Evolutionary conservation across 1,140 invertebrate species (phyloP), one percentile per base, ranked within the genome.

Genomic region (Penaeus vannamei): DNA sequence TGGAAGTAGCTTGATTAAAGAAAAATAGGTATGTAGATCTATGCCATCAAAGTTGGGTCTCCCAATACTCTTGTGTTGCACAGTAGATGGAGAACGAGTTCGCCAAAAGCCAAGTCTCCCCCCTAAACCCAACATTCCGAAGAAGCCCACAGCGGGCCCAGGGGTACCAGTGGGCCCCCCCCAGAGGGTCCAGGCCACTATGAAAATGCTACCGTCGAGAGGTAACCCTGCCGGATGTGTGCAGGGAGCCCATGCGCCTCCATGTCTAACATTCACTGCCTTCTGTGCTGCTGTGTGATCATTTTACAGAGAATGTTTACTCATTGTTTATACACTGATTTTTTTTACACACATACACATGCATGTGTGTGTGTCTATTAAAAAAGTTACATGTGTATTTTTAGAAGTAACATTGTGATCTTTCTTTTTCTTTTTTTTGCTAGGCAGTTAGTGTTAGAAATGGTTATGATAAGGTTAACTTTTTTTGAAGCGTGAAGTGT

Each of bases 151-250:
- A 19, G 32, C 66, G 72, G 83, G 85, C 59, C 84, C 86, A 29
- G 88, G 91, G 82, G 86, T 86, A 82, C 89, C 90, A n/a, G 85
- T 87, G 17, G 90, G 85, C 32, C 82, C 90, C 32, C 91, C 91
- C 36, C 86, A 89, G 85, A 85, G 89, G 79, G 91, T 91, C 36
- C 91, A 91, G 53, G 91, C 91, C 29, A 91, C 86, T 77, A 90
- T 91, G 84, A 91, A 86, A 89, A 86, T 79, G 23, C 84, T 91
- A 53, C 91, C 91, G 36, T 60, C 79, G 23, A 90, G 90, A 90
- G 90, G 90, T 90, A 90, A 90, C 86, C 69, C 62, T 59, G 61
- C 61, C 59, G 53, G n/a, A 36, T 59, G 23, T 29, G 60, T 32
- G 53, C 79, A 36, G 66, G 84, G 84, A 61, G 61, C 59, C 60